A percentile compares a stretch with the other conserved stretches of the same genome.
Conservation (phyloP, 2,797 vertebrate species). For the Phataginus tricuspis region DNA sequence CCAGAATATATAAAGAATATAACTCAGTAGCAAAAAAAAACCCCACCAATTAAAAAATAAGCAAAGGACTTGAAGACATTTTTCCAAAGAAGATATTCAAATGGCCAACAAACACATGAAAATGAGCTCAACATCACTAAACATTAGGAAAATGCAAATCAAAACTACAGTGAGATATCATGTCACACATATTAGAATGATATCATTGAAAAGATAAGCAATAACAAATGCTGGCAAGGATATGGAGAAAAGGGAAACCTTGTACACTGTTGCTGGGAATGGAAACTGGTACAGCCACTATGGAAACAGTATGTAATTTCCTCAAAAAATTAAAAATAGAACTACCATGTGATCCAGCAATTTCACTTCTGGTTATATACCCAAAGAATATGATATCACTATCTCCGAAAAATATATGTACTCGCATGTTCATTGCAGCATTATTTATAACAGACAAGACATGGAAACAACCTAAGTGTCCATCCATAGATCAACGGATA, state of each 20-base stretch:
- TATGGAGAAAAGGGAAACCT: neutral
- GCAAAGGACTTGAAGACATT: neutral
- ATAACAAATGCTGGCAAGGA: neutral
- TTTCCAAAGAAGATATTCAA: neutral
- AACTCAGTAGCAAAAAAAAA: neutral
- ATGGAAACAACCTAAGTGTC: neutral
- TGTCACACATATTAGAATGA: neutral
- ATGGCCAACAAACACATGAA: neutral
- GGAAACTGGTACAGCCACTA: neutral
- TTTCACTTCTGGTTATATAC: neutral
- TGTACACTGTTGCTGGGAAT: neutral
- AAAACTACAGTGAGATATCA: neutral
- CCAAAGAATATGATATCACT: neutral
- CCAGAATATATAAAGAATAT: neutral
- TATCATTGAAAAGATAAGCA: neutral
- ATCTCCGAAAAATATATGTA: neutral
- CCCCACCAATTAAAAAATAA: neutral
- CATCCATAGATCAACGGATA: neutral
- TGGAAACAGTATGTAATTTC: neutral
- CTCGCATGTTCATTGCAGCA: neutral
- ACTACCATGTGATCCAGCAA: neutral
- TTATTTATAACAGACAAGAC: neutral
- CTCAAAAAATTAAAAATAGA: neutral
- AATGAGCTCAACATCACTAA: neutral
- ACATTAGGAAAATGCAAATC: neutral